A percentile compares a stretch with the other conserved stretches of the same genome.
Evolutionary conservation across 2,888 invertebrate species (phyloP).

Genomic region (Odontocolon sp.): DNA sequence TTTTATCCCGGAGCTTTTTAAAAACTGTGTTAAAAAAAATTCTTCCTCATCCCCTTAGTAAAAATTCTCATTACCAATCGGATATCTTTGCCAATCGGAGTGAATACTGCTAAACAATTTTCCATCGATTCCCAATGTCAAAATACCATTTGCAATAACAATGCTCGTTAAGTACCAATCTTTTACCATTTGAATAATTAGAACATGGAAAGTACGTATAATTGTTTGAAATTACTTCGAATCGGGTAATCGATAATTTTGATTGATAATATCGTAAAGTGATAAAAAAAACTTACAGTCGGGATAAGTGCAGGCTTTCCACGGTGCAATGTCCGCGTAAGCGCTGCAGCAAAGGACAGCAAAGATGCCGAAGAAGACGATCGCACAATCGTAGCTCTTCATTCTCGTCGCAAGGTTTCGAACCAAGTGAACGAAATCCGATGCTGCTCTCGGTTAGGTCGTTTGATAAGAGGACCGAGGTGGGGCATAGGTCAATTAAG

Average conservation of each 20-base stretch:
- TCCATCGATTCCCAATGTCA: too few relatives aligned
- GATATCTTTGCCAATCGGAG: too few relatives aligned
- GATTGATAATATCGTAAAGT: background rate
- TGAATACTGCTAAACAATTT: too few relatives aligned
- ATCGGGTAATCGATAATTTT: background rate
- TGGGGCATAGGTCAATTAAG: slow-evolving; percentile 78
- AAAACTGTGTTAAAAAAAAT: too few relatives aligned
- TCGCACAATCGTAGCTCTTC: slow-evolving; percentile 64
- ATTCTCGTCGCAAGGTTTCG: slow-evolving; percentile 70
- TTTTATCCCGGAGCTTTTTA: too few relatives aligned
- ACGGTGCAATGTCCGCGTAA: slow-evolving; percentile 68
- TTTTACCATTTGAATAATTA: too few relatives aligned
- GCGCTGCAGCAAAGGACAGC: slow-evolving; percentile 49
- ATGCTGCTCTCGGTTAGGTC: slow-evolving; percentile 59
- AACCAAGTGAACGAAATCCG: slow-evolving; percentile 71
- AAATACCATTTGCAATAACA: too few relatives aligned
- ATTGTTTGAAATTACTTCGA: background rate
- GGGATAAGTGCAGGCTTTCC: slow-evolving; percentile 61
- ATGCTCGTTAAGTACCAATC: too few relatives aligned
- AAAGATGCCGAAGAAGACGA: slow-evolving; percentile 64
- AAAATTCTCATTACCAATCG: too few relatives aligned
- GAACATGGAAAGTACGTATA: too few relatives aligned
- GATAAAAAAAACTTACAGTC: slow-evolving; percentile 63
- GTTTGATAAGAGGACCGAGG: slow-evolving; percentile 64
- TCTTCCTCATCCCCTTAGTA: too few relatives aligned